phyloP scores from a whole-genome alignment of 2,113 vertebrate species.

The Proterorhinus semilunaris region DNA sequence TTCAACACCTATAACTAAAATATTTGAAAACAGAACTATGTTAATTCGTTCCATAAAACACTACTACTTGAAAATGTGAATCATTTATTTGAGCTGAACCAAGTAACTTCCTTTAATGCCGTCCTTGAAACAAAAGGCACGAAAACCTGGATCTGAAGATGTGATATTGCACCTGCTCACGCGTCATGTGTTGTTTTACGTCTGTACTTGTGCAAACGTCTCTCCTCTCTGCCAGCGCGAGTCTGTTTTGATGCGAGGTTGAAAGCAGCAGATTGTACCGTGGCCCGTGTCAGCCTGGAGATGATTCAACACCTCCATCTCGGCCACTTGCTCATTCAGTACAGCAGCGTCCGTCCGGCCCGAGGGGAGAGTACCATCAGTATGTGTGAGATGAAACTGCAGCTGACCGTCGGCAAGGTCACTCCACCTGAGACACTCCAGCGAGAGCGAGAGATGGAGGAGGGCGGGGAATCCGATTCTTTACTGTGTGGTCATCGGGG shows the following conservation, averaged over 20 bases:
- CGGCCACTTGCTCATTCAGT: neutral
- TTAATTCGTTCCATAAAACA: too few species aligned
- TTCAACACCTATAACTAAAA: too few species aligned
- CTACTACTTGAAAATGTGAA: too few species aligned
- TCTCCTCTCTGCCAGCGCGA: neutral
- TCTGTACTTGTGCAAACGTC: too few species aligned
- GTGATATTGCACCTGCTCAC: too few species aligned
- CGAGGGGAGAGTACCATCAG: slow-evolving; percentile 6
- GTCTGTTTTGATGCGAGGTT: neutral
- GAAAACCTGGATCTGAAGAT: too few species aligned
- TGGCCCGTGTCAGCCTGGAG: neutral
- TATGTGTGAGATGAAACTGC: slow-evolving; percentile 37
- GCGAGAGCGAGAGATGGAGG: slow-evolving; percentile 12
- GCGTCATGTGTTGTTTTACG: too few species aligned
- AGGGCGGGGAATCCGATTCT: slow-evolving; percentile 24
- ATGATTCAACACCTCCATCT: neutral
- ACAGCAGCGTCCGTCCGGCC: slow-evolving; percentile 2
- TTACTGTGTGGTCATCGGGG: neutral
- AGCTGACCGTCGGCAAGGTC: slow-evolving; percentile 36
- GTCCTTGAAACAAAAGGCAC: too few species aligned
- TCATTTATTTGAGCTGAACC: too few species aligned
- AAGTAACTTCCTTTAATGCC: too few species aligned
- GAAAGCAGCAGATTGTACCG: neutral
- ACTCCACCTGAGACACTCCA: slow-evolving; percentile 27
- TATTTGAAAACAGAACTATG: too few species aligned